Conservation (phyloP, 2,888 invertebrate genomes). For the Amiota mariae region DNA sequence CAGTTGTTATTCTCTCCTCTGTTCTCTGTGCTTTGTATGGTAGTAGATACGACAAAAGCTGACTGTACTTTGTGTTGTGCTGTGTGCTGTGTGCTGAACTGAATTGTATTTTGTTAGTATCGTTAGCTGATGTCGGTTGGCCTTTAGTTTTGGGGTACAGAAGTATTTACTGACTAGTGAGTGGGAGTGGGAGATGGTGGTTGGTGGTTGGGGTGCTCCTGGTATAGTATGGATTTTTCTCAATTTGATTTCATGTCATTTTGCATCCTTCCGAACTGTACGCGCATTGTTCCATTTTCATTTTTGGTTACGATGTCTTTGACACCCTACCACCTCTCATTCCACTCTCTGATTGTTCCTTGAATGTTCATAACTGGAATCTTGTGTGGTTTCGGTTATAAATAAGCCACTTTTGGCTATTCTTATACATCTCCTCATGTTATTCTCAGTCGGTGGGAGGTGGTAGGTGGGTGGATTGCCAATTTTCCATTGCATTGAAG, state of each 20-base stretch:
- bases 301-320: neutral
- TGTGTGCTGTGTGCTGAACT: conserved; percentile 2
- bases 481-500: conserved; percentile 2
- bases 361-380: neutral
- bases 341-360: neutral
- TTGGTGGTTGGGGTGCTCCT: too few relatives aligned
- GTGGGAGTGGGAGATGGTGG: too few relatives aligned
- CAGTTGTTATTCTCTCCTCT: too few relatives aligned
- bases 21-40: conserved; percentile 56
- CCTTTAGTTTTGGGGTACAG: too few relatives aligned
- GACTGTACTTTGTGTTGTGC: conserved; percentile 57
- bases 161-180: too few relatives aligned
- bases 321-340: neutral
- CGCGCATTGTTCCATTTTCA: conserved; percentile 50
- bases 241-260: conserved; percentile 39
- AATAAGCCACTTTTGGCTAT: conserved; percentile 25
- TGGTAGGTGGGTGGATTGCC: neutral
- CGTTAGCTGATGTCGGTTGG: too few relatives aligned
- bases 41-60: conserved; percentile 48
- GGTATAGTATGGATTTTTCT: conserved; percentile 27
- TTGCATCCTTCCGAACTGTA: conserved; percentile 33
- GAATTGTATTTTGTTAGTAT: too few relatives aligned
- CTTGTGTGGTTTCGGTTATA: neutral
- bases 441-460: neutral
- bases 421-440: neutral